phyloP scores from a whole-genome alignment of 2,797 vertebrate species.

The Zonotrichia albicollis region DNA sequence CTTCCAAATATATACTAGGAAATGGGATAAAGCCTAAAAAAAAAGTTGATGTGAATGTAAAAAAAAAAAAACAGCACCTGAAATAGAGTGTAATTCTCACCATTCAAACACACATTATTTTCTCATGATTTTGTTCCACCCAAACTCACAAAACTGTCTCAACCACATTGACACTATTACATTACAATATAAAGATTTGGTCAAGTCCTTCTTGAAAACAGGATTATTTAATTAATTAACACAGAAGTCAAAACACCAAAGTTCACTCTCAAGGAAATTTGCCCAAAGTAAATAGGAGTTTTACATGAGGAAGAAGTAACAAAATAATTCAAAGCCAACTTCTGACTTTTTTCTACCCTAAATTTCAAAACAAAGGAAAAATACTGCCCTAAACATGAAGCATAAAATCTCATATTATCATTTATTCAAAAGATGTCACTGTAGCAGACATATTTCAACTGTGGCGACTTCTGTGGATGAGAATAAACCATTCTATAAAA shows the following conservation, averaged over 20 bases:
- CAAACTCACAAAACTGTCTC: not conserved
- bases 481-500: not conserved
- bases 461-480: not conserved
- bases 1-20: slow-evolving; percentile 1
- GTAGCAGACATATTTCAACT: not conserved
- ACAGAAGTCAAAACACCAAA: not conserved
- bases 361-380: not conserved
- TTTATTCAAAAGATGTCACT: not conserved
- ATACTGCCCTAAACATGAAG: not conserved
- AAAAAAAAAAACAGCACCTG: not conserved
- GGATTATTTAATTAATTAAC: not conserved
- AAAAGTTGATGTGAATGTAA: not conserved
- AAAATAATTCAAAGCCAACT: not conserved
- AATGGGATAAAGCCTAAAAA: not conserved
- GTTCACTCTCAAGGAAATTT: not conserved
- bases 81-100: not conserved
- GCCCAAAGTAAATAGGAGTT: not conserved
- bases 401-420: not conserved
- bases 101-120: not conserved
- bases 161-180: not conserved
- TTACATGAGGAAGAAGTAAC: not conserved
- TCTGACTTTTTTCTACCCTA: not conserved
- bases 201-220: not conserved
- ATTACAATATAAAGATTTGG: not conserved
- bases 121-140: not conserved